A percentile compares a stretch with the other conserved stretches of the same genome.
These are phyloP conservation scores for Anguilla anguilla DNA, from an alignment of 2,797 vertebrate genomes.

Conservation along the genomic window DNA sequence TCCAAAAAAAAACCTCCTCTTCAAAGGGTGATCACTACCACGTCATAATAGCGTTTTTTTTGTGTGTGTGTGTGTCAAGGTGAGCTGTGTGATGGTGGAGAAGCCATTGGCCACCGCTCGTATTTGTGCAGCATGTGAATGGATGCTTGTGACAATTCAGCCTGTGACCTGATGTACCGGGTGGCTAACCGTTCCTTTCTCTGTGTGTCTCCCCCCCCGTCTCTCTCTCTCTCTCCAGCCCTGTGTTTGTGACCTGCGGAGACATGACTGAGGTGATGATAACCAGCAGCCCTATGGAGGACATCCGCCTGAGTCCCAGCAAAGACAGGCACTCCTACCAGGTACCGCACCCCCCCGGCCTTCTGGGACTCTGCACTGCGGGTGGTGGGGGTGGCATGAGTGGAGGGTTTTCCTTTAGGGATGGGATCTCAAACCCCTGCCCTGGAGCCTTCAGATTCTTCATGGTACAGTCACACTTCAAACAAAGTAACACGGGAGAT, in stretches of 20 bases:
- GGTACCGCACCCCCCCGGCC: conserved; percentile 66
- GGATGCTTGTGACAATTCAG: not conserved
- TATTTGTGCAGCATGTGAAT: not conserved
- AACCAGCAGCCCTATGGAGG: conserved; percentile 88
- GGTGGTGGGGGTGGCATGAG: not conserved
- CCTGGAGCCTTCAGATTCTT: conserved; percentile 34
- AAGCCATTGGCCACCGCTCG: not conserved
- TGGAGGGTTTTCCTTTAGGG: not conserved
- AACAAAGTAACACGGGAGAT: no score
- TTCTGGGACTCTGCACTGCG: conserved; percentile 42
- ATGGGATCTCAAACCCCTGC: conserved; percentile 55
- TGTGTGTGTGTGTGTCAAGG: not conserved
- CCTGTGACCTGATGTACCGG: not conserved
- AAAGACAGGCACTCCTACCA: conserved; percentile 94
- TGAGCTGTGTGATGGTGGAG: not conserved
- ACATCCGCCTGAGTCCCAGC: conserved; percentile 90
- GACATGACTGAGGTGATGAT: conserved; percentile 99
- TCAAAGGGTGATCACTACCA: no score
- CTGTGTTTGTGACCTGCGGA: conserved; percentile 85
- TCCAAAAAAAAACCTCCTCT: no score
- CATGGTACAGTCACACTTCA: not conserved
- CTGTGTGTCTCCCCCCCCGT: not conserved
- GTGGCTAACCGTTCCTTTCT: conserved; percentile 13
- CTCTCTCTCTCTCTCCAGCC: conserved; percentile 70
- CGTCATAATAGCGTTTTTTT: no score